Evolutionary conservation across 2,888 invertebrate genomes (phyloP).

Genomic region (Asteroscopus sphinx): DNA sequence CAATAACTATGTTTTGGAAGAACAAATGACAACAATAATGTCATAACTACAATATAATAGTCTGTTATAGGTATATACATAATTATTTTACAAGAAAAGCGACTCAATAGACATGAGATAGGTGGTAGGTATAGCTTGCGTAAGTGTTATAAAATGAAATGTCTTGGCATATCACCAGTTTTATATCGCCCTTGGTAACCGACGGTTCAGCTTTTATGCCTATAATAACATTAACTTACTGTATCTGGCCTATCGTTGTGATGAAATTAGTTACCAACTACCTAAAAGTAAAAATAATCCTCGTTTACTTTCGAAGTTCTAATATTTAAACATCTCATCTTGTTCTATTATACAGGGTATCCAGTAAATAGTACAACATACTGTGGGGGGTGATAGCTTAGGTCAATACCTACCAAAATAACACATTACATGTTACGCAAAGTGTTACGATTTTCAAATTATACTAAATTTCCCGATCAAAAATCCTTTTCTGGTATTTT

Average conservation of each 20-base stretch:
- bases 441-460: no score
- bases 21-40: not conserved
- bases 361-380: no score
- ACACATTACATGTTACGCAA: no score
- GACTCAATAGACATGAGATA: conserved; percentile 6
- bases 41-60: not conserved
- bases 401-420: no score
- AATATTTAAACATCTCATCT: no score
- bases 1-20: no score
- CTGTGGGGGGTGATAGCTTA: no score
- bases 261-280: conserved; percentile 35
- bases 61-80: no score
- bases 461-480: no score
- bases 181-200: conserved; percentile 52
- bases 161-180: conserved; percentile 57
- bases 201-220: conserved; percentile 40
- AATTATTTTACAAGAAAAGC: not conserved
- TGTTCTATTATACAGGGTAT: no score
- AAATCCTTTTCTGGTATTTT: no score
- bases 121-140: conserved; percentile 13
- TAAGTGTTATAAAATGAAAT: conserved; percentile 42
- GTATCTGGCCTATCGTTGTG: conserved; percentile 30
- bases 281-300: not conserved
- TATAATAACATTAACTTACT: conserved; percentile 20
- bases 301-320: no score